These are phyloP conservation scores for Temnothorax nylanderi DNA, from an alignment of 1,140 invertebrate species.

Conservation along the genomic window DNA sequence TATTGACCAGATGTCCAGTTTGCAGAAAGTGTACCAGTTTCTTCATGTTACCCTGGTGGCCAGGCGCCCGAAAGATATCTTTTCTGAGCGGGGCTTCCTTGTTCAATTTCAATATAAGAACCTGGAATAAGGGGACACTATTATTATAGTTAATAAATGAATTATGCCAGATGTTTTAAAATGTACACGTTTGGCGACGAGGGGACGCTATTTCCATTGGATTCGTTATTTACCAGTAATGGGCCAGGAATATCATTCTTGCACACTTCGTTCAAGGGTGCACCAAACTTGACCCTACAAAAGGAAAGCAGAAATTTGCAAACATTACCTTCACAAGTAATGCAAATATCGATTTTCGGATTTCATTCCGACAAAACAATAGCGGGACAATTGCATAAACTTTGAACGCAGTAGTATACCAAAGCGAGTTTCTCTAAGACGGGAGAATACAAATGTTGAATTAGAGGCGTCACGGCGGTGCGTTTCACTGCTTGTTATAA, in stretches of 20 bases:
- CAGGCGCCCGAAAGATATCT: constrained; percentile 97
- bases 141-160: background rate
- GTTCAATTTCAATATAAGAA: constrained; percentile 96
- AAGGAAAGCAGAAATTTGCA: constrained; percentile 60
- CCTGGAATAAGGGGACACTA: constrained; percentile 84
- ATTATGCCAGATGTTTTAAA: background rate
- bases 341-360: background rate
- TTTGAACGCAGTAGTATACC: background rate
- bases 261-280: constrained; percentile 95
- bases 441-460: background rate
- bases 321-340: background rate
- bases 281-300: constrained; percentile 96
- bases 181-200: background rate
- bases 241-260: constrained; percentile 97
- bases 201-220: background rate
- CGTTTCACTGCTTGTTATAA: constrained; percentile 1
- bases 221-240: constrained; percentile 89
- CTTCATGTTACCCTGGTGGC: constrained; percentile 97
- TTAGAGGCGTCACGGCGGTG: background rate
- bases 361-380: background rate
- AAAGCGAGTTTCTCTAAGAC: background rate
- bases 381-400: background rate
- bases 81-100: constrained; percentile 97
- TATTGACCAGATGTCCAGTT: constrained; percentile 98
- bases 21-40: constrained; percentile 98